These are phyloP conservation scores for Tridacna gigas DNA, from an alignment of 2,888 invertebrate species.

Conservation along the genomic window DNA sequence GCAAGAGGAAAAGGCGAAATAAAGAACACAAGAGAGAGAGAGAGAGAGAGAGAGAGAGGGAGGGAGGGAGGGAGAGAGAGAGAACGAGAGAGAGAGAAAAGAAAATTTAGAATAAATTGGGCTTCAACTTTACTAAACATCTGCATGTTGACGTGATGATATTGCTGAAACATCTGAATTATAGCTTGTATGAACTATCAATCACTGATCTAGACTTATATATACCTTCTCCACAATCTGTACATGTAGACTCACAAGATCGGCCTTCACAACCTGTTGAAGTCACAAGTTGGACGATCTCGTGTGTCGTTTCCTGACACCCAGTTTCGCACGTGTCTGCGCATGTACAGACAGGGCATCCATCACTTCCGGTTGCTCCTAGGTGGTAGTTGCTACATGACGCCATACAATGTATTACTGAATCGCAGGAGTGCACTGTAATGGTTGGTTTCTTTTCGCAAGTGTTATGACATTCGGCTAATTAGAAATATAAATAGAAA, in stretches of 20 bases:
- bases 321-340: conserved; percentile 47
- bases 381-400: conserved; percentile 62
- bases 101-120: too few relatives aligned
- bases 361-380: conserved; percentile 58
- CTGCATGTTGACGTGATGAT: too few relatives aligned
- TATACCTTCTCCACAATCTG: conserved; percentile 16
- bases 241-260: conserved; percentile 41
- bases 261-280: conserved; percentile 46
- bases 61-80: too few relatives aligned
- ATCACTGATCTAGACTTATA: too few relatives aligned
- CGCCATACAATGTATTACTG: conserved; percentile 62
- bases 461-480: conserved; percentile 47
- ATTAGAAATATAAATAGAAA: too few relatives aligned
- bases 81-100: too few relatives aligned
- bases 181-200: too few relatives aligned
- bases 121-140: too few relatives aligned
- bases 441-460: conserved; percentile 51
- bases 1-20: too few relatives aligned
- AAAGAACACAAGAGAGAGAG: too few relatives aligned
- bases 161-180: too few relatives aligned
- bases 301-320: conserved; percentile 56
- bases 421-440: conserved; percentile 60
- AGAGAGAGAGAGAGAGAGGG: too few relatives aligned
- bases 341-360: conserved; percentile 66
- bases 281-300: conserved; percentile 54